Conservation (phyloP, 2,888 invertebrate species). For the Dicyrtomina minuta region DNA sequence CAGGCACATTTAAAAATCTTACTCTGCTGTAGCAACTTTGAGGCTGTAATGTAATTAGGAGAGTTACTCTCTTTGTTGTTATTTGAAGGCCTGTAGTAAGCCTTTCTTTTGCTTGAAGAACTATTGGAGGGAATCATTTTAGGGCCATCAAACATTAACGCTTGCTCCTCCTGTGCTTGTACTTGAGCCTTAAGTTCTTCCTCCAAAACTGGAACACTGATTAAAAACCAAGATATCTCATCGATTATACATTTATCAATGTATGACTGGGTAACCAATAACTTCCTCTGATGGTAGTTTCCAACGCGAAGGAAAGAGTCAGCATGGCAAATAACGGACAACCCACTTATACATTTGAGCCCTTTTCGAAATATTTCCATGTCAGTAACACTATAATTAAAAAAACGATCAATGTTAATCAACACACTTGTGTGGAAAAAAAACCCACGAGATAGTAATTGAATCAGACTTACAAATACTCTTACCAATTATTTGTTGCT, state of each 20-base stretch:
- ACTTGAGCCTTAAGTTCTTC: constrained; percentile 30
- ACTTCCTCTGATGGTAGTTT: constrained; percentile 69
- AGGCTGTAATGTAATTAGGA: constrained; percentile 38
- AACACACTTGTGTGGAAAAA: neutral
- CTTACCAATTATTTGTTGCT: constrained; percentile 64
- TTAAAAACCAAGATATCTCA: constrained; percentile 48
- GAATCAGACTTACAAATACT: neutral
- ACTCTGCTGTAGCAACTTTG: constrained; percentile 45
- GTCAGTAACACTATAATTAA: constrained; percentile 66
- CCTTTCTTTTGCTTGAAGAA: constrained; percentile 41
- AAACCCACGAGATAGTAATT: neutral
- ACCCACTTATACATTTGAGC: constrained; percentile 71
- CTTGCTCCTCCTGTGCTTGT: constrained; percentile 12
- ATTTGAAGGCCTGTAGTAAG: constrained; percentile 26
- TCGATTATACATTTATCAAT: constrained; percentile 74
- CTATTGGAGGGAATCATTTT: constrained; percentile 37
- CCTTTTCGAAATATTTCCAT: constrained; percentile 74
- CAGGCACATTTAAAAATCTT: constrained; percentile 1
- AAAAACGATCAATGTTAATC: too few relatives aligned
- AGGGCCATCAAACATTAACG: neutral
- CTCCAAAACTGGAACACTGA: constrained; percentile 35
- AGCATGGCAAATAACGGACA: constrained; percentile 75
- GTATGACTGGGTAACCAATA: constrained; percentile 76
- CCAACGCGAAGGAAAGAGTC: constrained; percentile 73
- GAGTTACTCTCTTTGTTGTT: neutral